These are phyloP conservation scores for Drosophila helvetica DNA, from an alignment of 2,888 invertebrate species.

Conservation along the genomic window DNA sequence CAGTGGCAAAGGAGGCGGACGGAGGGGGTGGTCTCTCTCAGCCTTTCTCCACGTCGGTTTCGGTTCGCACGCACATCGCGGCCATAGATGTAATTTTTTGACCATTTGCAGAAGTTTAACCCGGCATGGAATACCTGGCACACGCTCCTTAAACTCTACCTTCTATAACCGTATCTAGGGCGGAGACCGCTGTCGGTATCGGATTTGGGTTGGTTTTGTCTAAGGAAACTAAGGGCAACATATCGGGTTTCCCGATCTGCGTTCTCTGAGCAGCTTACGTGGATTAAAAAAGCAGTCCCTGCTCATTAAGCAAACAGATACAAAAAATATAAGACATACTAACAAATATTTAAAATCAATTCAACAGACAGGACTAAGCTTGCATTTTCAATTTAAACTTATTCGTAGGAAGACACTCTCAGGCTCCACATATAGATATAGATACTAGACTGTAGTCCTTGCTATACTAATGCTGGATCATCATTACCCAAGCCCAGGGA, in stretches of 20 bases:
- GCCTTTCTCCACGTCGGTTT: not conserved
- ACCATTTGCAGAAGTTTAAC: constrained; percentile 61
- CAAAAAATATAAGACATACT: too few relatives aligned
- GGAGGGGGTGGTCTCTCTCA: not conserved
- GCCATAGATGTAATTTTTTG: constrained; percentile 28
- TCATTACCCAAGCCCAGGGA: too few relatives aligned
- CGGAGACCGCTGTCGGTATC: constrained; percentile 9
- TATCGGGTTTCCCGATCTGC: constrained; percentile 47
- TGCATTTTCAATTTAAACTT: not conserved
- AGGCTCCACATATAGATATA: too few relatives aligned
- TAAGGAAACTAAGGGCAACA: not conserved
- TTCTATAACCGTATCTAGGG: not conserved
- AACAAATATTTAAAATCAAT: not conserved
- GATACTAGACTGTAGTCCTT: too few relatives aligned
- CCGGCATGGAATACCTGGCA: constrained; percentile 54
- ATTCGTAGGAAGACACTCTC: too few relatives aligned
- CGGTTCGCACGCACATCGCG: constrained; percentile 63
- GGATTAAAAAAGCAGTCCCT: constrained; percentile 36
- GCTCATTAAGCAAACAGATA: not conserved
- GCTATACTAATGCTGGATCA: too few relatives aligned
- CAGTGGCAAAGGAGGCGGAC: not conserved
- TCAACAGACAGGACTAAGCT: not conserved
- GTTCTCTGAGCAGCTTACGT: constrained; percentile 66
- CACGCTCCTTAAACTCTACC: constrained; percentile 41
- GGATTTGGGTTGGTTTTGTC: constrained; percentile 20